Evolutionary conservation across 2,113 vertebrate species (phyloP), one percentile per base, ranked within the genome.

Genomic region (Amphiprion percula): DNA sequence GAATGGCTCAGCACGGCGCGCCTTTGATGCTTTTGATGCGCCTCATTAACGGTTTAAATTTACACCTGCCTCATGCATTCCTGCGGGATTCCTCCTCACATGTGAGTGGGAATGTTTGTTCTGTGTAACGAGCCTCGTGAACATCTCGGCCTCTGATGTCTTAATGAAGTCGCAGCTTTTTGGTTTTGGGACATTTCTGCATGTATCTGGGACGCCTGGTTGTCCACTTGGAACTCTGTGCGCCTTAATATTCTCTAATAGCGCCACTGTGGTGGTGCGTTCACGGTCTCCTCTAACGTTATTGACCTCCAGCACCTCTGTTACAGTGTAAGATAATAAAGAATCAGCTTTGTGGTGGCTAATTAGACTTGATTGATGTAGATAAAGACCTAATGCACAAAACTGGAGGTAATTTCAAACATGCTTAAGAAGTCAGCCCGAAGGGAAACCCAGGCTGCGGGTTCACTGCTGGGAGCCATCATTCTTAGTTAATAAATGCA

Each of bases 51-150:
- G 78, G 79, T 79, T 92, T 89, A 88, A 86, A 90, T 88, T 88
- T 91, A 94, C 93, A 94, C 93, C 93, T 93, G 92, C 86, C 86
- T 80, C 73, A 17, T 19, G 74, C 88, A 92, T 91, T 93, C 91
- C 91, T 84, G 86, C 65, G 78, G 80, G 88, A 86, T 59, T 67
- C 86, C 81, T 37, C 59, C 73, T 73, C 64, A 19, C 53, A 37
- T 65, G 74, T 72, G 79, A 82, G 37, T 10, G 61, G 79, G 74
- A 68, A 70, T 77, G 75, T 90, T 90, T 90, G 86, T 75, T 88
- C 82, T 77, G 82, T 6, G 10, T 75, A 80, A 88, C 70, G 72
- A 88, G 84, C 69, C 59, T 72, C 53, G 17, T 10, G n/a, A 73
- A 79, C 56, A 54, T 28, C 56, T 60, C 41, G 0, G 21, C 26